A percentile compares a stretch with the other conserved stretches of the same genome.
Evolutionary conservation across 2,113 vertebrate species (phyloP).

Genomic region (Nothoprocta pentlandii): DNA sequence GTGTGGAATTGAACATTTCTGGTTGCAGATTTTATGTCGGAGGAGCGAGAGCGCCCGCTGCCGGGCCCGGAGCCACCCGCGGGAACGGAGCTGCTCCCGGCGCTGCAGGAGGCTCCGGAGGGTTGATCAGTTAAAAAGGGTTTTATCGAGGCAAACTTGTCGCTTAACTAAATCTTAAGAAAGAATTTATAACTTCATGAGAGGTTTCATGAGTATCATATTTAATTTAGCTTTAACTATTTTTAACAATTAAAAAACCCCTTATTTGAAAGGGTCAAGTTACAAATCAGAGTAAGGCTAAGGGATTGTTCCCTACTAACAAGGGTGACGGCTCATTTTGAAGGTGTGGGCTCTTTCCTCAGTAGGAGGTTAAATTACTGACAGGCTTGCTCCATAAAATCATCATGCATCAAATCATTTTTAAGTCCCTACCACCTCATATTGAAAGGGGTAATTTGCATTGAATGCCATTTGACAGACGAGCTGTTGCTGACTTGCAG

Average conservation of each 20-base stretch:
- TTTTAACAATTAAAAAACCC: not conserved
- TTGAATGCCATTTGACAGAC: not conserved
- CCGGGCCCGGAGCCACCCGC: not conserved
- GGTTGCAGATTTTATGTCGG: not conserved
- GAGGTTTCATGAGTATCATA: not conserved
- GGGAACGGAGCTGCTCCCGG: not conserved
- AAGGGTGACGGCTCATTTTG: not conserved
- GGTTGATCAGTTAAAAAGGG: not conserved
- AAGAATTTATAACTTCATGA: not conserved
- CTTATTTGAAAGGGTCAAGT: not conserved
- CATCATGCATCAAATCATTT: not conserved
- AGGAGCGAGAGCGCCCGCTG: constrained; percentile 26
- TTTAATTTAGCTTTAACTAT: not conserved
- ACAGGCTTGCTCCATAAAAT: not conserved
- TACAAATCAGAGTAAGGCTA: not conserved
- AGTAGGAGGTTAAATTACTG: not conserved
- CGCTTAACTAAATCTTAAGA: not conserved
- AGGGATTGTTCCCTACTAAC: not conserved
- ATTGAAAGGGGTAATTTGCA: not conserved
- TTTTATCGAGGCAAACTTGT: not conserved
- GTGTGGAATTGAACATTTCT: not conserved
- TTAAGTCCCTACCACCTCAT: not conserved
- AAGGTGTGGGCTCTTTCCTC: rapidly evolving
- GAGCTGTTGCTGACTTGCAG: not conserved
- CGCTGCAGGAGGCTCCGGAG: not conserved